Evolutionary conservation across 2,888 invertebrate species (phyloP), one percentile per base, ranked within the genome.

Genomic region (Hypolimnas misippus): DNA sequence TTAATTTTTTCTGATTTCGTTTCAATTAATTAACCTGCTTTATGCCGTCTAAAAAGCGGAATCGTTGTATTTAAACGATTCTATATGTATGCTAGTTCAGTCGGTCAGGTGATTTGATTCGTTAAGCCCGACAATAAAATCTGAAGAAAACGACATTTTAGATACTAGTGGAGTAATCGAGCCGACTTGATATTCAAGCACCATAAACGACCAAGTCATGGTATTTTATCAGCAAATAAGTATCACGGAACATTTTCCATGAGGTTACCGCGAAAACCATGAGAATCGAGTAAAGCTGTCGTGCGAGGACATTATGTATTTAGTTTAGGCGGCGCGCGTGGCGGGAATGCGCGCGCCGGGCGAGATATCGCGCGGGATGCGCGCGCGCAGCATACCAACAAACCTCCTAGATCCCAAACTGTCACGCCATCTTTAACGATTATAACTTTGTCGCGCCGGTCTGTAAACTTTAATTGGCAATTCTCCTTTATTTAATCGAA

Each of bases 261-360:
- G 46, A 25, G 40, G 31, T 64, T 64, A 57, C 60, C 59, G 59
- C 55, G 57, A 64, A 69, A 60, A 56, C 63, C 72, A 70, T 72
- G 73, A 63, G 70, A 70, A 73, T 60, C 60, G 55, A 67, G 62
- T 65, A 63, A 68, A 62, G 61, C 65, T 63, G 66, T 66, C 64
- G 44, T 73, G 68, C 62, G 65, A 77, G 82, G 83, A 76, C 82
- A 87, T 88, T 80, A 87, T 89, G 87, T 87, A 88, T 89, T 82
- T 87, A 77, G 87, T 83, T 68, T 70, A 81, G 66, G 73, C 68
- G 29, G 71, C 63, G 69, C 72, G 68, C 70, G 70, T 70, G 71
- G 69, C 62, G 68, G 69, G 73, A 71, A 73, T 71, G 77, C 76
- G 80, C 82, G 82, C 80, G 81, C 64, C 76, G 85, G 82, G 82